Base-by-base conservation (phyloP, 2,113 vertebrate genomes). In the Hirundichthys speculiger region DNA sequence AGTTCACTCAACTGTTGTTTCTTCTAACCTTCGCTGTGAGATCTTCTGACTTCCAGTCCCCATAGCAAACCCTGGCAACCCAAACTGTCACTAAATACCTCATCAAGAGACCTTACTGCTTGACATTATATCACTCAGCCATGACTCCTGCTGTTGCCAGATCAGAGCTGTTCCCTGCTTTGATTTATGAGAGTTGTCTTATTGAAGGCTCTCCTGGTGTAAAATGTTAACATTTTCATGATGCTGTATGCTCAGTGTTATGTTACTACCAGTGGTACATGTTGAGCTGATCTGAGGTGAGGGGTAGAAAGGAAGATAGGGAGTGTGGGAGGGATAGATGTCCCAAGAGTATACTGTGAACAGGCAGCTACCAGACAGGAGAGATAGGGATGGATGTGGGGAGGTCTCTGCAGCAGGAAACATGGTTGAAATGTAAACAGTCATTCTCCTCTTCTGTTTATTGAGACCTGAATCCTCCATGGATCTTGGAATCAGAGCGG, bases 161-260 rank as follows among this genome's bases (percentile, higher is more conserved):
- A 80, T 71, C 61, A 69, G 45, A 77, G 58, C 6, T 1, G 42
- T 18, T 25, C 73, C 64, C 51, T 42, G 40, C 47, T 76, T 69
- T 72, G 69, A 83, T 67, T 80, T 50, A 72, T 42, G 48, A 62
- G 63, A 43, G 50, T 7, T 59, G 24, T 22, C 59, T 56, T 41
- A 30, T 47, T 15, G 55, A 76, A 48, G 49, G 55, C 16, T 70
- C 39, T 48, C 21, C 51, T 21, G 0, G 8, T 47, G 41, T 56
- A 67, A 76, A 47, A 60, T 63, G 80, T 63, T 74, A 71, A 82
- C 72, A 74, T 57, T 72, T 73, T 52, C 48, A 65, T 69, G 18
- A 74, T 10, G 18, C 43, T 19, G n/a, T 79, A 51, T 30, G 55
- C 40, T 72, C 75, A 77, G 69, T 77, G 64, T 73, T 39, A 56